Evolutionary conservation across 2,113 vertebrate genomes (phyloP), one percentile per base, ranked within the genome.

Genomic region (Zonotrichia leucophrys): DNA sequence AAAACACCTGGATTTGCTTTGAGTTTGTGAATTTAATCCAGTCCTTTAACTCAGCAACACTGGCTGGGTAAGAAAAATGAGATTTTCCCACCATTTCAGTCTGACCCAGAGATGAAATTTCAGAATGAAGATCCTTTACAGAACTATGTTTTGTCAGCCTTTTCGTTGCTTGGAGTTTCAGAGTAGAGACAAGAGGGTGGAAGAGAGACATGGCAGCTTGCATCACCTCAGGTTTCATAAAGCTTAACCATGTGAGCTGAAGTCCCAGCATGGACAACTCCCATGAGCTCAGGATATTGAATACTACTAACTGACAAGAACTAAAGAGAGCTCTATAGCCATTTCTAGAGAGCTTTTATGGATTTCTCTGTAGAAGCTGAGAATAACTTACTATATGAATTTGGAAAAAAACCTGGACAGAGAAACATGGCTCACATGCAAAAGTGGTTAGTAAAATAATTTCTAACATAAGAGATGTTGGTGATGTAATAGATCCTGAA

Each of bases 1-100:
- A 56, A 63, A 82, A 78, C 8, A 84, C 5, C 33, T 47, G 21
- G 44, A 56, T 56, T 35, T 87, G 23, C 33, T 64, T 75, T 8
- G 12, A 7, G 1, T 59, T 70, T 42, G 42, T 42, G 4, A 66
- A 89, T 55, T 75, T 39, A 62, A 72, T 62, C 16, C 12, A 66
- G 37, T 89, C 59, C 27, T 80, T 77, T 35, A 77, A 47, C 9
- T 77, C 50, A 74, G 59, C 33, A 83, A 68, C 37, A 69, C 10
- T 53, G 72, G 2, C 21, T 0, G 0, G 11, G 13, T 42, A 86
- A 87, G 44, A 78, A 81, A 90, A 92, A 41, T 3, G 0, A 85
- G 5, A 52, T 46, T 80, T 60, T 41, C 35, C 27, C 28, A 92
- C 27, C 15, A 69, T 19, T 90, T 93, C 66, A 76, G 44, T 55